phyloP scores from a whole-genome alignment of 1,140 invertebrate species.

The Heliconius congener region DNA sequence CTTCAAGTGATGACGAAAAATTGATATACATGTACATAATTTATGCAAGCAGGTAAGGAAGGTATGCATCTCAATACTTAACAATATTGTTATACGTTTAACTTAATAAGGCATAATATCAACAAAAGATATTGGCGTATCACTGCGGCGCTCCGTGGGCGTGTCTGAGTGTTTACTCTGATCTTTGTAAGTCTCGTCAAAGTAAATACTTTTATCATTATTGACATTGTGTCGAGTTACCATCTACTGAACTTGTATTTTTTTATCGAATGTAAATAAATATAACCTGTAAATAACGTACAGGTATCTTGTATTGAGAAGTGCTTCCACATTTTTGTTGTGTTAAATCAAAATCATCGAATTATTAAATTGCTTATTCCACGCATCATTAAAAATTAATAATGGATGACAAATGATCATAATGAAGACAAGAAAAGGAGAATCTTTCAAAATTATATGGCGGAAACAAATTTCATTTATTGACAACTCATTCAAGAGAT shows the following conservation, averaged over 20 bases:
- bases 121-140: constrained; percentile 36
- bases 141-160: constrained; percentile 52
- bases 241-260: constrained; percentile 59
- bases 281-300: constrained; percentile 10
- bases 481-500: constrained; percentile 72
- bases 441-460: constrained; percentile 73
- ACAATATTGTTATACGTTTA: constrained; percentile 25
- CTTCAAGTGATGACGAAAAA: neutral
- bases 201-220: constrained; percentile 78
- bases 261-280: constrained; percentile 39
- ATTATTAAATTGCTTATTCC: constrained; percentile 26
- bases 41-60: neutral
- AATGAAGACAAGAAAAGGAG: constrained; percentile 73
- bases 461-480: constrained; percentile 81
- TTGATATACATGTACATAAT: neutral
- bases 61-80: constrained; percentile 2
- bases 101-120: constrained; percentile 31
- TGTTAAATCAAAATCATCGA: constrained; percentile 19
- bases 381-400: constrained; percentile 41
- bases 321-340: constrained; percentile 7
- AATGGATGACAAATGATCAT: constrained; percentile 41
- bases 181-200: constrained; percentile 73
- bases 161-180: constrained; percentile 68
- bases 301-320: neutral
- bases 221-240: constrained; percentile 68